These are phyloP conservation scores for Lutraria lutraria DNA, from an alignment of 2,888 invertebrate species.

Conservation along the genomic window DNA sequence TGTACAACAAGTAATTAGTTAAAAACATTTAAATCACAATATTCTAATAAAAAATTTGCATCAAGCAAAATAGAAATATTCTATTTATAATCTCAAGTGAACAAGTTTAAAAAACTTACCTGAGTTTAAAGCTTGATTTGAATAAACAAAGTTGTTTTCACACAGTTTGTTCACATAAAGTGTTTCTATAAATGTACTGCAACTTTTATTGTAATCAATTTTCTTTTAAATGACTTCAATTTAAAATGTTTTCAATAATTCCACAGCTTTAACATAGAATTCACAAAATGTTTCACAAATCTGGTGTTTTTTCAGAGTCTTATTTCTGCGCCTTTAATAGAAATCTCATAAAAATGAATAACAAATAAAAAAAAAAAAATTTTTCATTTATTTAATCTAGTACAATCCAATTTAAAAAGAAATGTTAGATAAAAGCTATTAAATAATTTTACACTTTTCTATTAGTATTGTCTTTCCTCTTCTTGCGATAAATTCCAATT, in stretches of 20 bases:
- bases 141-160: neutral
- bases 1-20: too few species aligned
- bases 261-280: neutral
- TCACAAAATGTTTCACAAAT: neutral
- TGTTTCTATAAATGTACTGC: neutral
- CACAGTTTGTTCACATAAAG: neutral
- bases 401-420: neutral
- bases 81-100: neutral
- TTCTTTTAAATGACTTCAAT: neutral
- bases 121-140: neutral
- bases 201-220: neutral
- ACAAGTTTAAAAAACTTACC: constrained; percentile 4
- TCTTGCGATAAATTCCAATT: neutral
- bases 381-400: neutral
- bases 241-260: neutral
- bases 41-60: too few species aligned
- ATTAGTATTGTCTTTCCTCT: neutral
- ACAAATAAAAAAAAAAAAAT: neutral
- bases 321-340: neutral
- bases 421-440: neutral
- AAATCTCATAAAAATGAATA: neutral
- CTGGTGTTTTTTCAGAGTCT: neutral
- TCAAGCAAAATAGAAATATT: neutral
- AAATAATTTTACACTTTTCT: neutral
- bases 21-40: too few species aligned